These are phyloP conservation scores for Drosophila busckii DNA, from an alignment of 1,140 invertebrate genomes.

Conservation along the genomic window DNA sequence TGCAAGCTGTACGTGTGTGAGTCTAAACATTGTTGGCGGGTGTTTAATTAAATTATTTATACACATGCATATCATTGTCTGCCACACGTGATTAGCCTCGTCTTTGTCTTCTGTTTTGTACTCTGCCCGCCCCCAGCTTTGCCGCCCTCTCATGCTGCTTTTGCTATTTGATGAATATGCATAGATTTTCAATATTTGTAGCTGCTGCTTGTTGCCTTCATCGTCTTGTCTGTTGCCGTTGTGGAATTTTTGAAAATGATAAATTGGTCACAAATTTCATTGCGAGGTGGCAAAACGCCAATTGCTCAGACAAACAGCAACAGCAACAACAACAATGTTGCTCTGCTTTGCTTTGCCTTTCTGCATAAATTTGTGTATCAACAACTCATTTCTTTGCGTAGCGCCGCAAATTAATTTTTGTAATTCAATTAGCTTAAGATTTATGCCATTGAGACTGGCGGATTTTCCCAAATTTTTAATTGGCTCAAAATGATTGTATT, in stretches of 20 bases:
- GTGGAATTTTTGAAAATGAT: conserved; percentile 71
- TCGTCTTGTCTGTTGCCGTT: conserved; percentile 41
- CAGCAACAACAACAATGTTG: conserved; percentile 38
- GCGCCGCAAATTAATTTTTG: conserved; percentile 67
- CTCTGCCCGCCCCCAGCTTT: neutral
- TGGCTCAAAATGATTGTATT: conserved; percentile 13
- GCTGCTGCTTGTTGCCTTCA: conserved; percentile 49
- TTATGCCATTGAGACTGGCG: conserved; percentile 29
- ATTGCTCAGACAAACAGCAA: conserved; percentile 36
- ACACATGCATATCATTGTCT: conserved; percentile 36
- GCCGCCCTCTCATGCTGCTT: neutral
- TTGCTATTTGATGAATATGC: conserved; percentile 37
- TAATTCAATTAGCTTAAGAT: conserved; percentile 67
- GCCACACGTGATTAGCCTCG: conserved; percentile 60
- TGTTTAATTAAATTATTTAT: conserved; percentile 59
- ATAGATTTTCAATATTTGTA: conserved; percentile 49
- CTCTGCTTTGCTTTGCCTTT: too few species aligned
- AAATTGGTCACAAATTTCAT: conserved; percentile 70
- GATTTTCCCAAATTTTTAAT: conserved; percentile 33
- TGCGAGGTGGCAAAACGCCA: conserved; percentile 67
- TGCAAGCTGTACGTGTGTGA: conserved; percentile 1
- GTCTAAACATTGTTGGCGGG: conserved; percentile 17
- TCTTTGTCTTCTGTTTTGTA: conserved; percentile 22
- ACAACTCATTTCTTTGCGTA: conserved; percentile 66
- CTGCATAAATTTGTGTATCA: conserved; percentile 70